These are phyloP conservation scores for Ictalurus furcatus DNA, from an alignment of 2,113 vertebrate genomes.

Conservation along the genomic window DNA sequence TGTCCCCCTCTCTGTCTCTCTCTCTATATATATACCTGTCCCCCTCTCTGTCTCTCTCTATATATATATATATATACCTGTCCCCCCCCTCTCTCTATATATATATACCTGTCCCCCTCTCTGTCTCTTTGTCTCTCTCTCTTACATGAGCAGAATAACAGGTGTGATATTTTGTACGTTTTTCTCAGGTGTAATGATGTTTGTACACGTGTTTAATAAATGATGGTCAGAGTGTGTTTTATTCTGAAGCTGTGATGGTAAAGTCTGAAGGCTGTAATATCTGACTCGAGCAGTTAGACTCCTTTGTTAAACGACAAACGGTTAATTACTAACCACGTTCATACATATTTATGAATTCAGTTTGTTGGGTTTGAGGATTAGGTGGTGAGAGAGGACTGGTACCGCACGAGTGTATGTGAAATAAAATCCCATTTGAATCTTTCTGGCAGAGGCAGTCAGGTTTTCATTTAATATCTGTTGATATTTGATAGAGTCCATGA, in stretches of 20 bases:
- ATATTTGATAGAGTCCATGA: too few relatives aligned
- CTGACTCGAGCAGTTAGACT: neutral
- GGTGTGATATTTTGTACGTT: neutral
- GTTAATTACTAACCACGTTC: slow-evolving; percentile 45
- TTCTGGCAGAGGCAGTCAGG: too few relatives aligned
- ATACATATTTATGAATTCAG: slow-evolving; percentile 4
- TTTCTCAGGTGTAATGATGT: neutral
- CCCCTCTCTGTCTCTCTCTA: too few relatives aligned
- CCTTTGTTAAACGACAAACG: neutral
- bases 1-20: too few relatives aligned
- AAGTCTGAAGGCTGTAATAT: neutral
- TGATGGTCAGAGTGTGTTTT: neutral
- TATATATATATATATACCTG: too few relatives aligned
- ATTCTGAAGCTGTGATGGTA: neutral
- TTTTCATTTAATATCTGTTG: too few relatives aligned
- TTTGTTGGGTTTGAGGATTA: neutral
- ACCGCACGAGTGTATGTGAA: neutral
- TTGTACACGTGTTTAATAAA: neutral
- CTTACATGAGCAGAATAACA: neutral
- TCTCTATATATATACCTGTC: too few relatives aligned
- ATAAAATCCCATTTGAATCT: neutral
- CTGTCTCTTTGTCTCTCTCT: neutral
- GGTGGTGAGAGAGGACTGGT: neutral
- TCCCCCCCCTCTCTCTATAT: too few relatives aligned
- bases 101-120: too few relatives aligned